Conservation (phyloP, 2,113 vertebrate species). For the Sisor rabdophorus region DNA sequence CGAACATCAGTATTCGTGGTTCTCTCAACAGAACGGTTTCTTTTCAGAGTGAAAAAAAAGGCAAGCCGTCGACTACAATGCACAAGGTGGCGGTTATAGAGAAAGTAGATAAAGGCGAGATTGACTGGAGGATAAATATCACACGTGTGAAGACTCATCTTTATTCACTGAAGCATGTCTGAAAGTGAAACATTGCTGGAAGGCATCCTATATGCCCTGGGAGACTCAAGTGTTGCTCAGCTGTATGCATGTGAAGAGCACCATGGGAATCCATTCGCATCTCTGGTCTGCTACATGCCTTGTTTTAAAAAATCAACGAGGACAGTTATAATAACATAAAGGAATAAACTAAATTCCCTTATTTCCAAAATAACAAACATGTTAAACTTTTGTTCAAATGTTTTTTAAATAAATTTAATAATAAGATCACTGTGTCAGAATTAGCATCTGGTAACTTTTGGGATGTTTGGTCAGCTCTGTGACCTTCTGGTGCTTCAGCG, state of each 20-base stretch:
- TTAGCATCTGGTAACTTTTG: neutral
- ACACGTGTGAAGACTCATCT: neutral
- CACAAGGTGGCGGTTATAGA: neutral
- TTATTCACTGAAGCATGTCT: neutral
- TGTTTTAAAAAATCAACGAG: neutral
- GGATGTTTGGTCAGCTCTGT: neutral
- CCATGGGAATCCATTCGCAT: neutral
- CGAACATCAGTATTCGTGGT: conserved; percentile 2
- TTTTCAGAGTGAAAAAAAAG: conserved; percentile 4
- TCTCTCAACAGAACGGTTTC: neutral
- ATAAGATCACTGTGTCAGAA: neutral
- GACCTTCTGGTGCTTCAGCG: too few species aligned
- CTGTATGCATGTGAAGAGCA: neutral
- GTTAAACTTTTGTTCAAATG: too few species aligned
- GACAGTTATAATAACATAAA: neutral
- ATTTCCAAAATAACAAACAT: too few species aligned
- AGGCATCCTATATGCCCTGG: neutral
- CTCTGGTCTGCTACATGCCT: neutral
- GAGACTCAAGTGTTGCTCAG: neutral
- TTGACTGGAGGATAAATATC: conserved; percentile 15
- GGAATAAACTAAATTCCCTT: too few species aligned
- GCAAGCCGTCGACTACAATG: conserved; percentile 2
- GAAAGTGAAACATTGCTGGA: neutral
- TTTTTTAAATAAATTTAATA: too few species aligned
- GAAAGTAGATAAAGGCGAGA: neutral